phyloP scores from a whole-genome alignment of 1,140 invertebrate genomes.

The Diachasmimorpha longicaudata region DNA sequence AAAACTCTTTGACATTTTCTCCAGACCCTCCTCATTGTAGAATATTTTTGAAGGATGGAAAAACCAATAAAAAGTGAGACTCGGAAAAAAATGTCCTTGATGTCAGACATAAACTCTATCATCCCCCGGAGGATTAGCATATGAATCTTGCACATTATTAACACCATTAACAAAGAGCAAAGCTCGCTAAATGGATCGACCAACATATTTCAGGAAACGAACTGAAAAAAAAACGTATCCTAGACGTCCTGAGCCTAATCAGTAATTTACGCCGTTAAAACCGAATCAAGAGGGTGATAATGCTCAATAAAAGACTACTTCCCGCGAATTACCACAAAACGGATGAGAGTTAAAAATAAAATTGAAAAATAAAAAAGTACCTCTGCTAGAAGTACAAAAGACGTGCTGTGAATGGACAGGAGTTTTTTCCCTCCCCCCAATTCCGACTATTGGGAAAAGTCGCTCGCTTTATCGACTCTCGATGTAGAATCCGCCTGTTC shows the following conservation, averaged over 20 bases:
- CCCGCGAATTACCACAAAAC: not conserved
- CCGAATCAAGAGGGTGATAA: not conserved
- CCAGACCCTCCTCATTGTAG: too few species aligned
- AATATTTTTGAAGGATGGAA: too few species aligned
- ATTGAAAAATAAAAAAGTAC: not conserved
- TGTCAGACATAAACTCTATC: too few species aligned
- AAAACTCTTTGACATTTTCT: too few species aligned
- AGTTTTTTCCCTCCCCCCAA: not conserved
- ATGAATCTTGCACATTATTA: too few species aligned
- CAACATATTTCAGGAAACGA: not conserved
- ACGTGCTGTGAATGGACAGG: slow-evolving; percentile 10
- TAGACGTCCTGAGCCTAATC: not conserved
- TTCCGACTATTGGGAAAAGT: slow-evolving; percentile 2
- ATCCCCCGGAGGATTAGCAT: too few species aligned
- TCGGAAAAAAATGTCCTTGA: too few species aligned
- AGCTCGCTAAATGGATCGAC: too few species aligned
- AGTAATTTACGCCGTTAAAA: not conserved
- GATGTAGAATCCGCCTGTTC: slow-evolving; percentile 5
- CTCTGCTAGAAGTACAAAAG: not conserved
- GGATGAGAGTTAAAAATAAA: slow-evolving; percentile 5
- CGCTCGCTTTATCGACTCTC: slow-evolving; percentile 10
- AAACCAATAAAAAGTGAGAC: too few species aligned
- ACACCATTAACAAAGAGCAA: too few species aligned
- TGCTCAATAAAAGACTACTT: slow-evolving; percentile 9
- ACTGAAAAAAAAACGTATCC: not conserved